These are phyloP conservation scores for Gobio gobio DNA, from an alignment of 2,113 vertebrate species.

Conservation along the genomic window DNA sequence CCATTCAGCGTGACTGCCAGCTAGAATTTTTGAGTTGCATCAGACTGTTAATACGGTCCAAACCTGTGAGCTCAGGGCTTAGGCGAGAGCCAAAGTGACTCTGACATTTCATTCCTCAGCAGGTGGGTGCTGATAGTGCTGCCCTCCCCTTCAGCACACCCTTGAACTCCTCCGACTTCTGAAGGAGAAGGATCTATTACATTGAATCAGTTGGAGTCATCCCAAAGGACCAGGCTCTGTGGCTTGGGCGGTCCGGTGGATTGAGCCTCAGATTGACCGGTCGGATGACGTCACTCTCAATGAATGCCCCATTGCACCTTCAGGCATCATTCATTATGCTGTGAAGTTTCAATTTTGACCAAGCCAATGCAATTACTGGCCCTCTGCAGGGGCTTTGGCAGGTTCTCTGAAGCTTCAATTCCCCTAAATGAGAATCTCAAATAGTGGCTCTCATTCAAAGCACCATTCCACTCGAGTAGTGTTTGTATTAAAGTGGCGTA, in stretches of 20 bases:
- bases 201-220: conserved; percentile 27
- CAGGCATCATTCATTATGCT: conserved; percentile 69
- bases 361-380: conserved; percentile 68
- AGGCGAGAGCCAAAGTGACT: conserved; percentile 59
- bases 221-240: conserved; percentile 32
- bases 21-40: neutral
- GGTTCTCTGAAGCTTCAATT: conserved; percentile 59
- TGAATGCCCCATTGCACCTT: conserved; percentile 59
- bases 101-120: conserved; percentile 68
- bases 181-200: neutral
- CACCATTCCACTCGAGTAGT: conserved; percentile 58
- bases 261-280: conserved; percentile 63
- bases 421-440: conserved; percentile 59
- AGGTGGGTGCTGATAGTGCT: conserved; percentile 53
- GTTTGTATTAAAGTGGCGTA: conserved; percentile 27
- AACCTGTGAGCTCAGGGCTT: conserved; percentile 49
- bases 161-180: conserved; percentile 47
- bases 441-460: conserved; percentile 62
- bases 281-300: conserved; percentile 60
- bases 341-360: conserved; percentile 70
- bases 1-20: neutral
- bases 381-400: conserved; percentile 46
- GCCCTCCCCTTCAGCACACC: conserved; percentile 56
- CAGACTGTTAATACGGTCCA: conserved; percentile 57
- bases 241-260: conserved; percentile 52